A percentile compares a stretch with the other conserved stretches of the same genome.
These are phyloP conservation scores for Sepioteuthis lessoniana DNA, from an alignment of 2,888 invertebrate genomes.

Conservation along the genomic window DNA sequence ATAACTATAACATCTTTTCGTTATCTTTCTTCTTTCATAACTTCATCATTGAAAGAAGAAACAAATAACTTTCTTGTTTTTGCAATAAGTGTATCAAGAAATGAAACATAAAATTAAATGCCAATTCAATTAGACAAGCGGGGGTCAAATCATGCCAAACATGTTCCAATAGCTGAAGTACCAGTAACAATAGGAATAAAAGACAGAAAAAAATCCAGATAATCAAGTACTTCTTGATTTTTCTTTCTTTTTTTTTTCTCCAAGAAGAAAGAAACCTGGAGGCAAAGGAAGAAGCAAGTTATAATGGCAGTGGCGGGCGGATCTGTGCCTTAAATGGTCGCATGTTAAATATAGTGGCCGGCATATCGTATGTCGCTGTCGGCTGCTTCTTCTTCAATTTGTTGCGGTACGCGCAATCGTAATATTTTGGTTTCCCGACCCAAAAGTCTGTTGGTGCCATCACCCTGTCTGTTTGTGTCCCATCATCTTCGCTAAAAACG, in stretches of 20 bases:
- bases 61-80: too few relatives aligned
- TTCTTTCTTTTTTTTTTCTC: not conserved
- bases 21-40: too few relatives aligned
- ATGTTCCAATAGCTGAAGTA: too few relatives aligned
- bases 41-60: too few relatives aligned
- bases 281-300: not conserved
- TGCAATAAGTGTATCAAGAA: too few relatives aligned
- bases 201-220: too few relatives aligned
- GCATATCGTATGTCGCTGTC: not conserved
- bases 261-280: not conserved
- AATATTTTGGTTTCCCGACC: constrained; percentile 33
- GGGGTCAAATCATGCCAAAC: too few relatives aligned
- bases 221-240: too few relatives aligned
- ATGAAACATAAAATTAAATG: too few relatives aligned
- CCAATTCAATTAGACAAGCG: too few relatives aligned
- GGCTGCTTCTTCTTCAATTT: not conserved
- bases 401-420: not conserved
- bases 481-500: not conserved
- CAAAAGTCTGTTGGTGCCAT: constrained; percentile 6
- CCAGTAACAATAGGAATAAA: too few relatives aligned
- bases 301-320: not conserved
- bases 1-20: too few relatives aligned
- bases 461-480: not conserved
- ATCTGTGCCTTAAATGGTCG: constrained; percentile 21
- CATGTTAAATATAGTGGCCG: constrained; percentile 12